Conservation (phyloP, 2,113 vertebrate genomes). For the Sylvilagus bachmani region DNA sequence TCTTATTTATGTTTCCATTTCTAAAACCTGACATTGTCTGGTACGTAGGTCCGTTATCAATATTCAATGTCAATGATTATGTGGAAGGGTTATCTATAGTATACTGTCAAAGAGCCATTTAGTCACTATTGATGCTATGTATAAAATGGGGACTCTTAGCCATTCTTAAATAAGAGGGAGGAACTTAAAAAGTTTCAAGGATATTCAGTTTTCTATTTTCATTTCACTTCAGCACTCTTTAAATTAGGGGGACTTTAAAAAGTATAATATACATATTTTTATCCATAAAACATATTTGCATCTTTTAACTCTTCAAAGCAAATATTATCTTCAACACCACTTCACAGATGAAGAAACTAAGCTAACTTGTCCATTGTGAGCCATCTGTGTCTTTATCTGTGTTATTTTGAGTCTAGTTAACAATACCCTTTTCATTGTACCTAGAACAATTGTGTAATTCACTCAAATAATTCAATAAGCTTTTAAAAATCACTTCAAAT, state of each 20-base stretch:
- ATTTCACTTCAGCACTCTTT: neutral
- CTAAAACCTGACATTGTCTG: neutral
- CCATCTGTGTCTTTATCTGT: neutral
- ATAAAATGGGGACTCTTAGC: neutral
- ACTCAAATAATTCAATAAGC: neutral
- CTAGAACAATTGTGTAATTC: conserved; percentile 1
- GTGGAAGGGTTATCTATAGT: neutral
- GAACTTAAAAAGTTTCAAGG: neutral
- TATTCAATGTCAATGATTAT: neutral
- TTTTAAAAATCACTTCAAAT: conserved; percentile 33
- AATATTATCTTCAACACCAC: neutral
- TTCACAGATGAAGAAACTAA: conserved; percentile 40
- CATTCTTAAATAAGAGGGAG: neutral
- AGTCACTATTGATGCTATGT: neutral
- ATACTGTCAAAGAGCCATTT: neutral
- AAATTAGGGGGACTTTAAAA: conserved; percentile 34
- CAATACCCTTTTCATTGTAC: neutral
- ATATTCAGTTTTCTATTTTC: conserved; percentile 27
- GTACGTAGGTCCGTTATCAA: neutral
- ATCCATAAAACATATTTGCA: neutral
- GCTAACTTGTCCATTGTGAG: neutral
- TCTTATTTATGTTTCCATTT: conserved; percentile 4
- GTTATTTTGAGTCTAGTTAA: neutral
- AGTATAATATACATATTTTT: conserved; percentile 10
- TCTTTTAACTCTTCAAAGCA: conserved; percentile 28